Evolutionary conservation across 1,140 invertebrate genomes (phyloP).

Genomic region (Antheraea mylitta): DNA sequence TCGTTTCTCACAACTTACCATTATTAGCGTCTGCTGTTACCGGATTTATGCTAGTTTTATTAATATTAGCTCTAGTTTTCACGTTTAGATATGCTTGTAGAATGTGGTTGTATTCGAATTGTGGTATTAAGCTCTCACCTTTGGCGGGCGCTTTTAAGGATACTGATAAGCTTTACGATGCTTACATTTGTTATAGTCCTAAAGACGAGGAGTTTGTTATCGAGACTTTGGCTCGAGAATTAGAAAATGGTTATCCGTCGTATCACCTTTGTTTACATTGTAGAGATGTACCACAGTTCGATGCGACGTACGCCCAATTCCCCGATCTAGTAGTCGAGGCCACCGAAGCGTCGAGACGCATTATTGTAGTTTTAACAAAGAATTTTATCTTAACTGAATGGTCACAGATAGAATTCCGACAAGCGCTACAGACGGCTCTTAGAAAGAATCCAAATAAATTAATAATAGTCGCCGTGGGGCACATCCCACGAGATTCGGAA

Average conservation of each 20-base stretch:
- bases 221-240: conserved; percentile 87
- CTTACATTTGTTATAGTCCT: conserved; percentile 93
- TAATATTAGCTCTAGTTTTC: conserved; percentile 86
- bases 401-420: conserved; percentile 90
- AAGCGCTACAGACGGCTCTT: conserved; percentile 90
- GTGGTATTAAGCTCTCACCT: conserved; percentile 88
- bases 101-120: conserved; percentile 92
- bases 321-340: conserved; percentile 91
- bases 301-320: conserved; percentile 84
- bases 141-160: conserved; percentile 87
- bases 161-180: conserved; percentile 92
- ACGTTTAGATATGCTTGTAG: conserved; percentile 90
- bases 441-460: conserved; percentile 89
- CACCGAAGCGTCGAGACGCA: conserved; percentile 89
- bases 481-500: conserved; percentile 91
- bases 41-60: conserved; percentile 85
- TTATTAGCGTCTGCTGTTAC: conserved; percentile 86
- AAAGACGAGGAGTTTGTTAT: conserved; percentile 93
- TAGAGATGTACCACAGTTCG: conserved; percentile 90
- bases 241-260: conserved; percentile 85
- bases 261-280: conserved; percentile 92
- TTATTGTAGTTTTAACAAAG: conserved; percentile 88
- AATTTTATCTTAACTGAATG: conserved; percentile 93
- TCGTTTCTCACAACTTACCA: conserved; percentile 87
- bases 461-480: conserved; percentile 90